Percentiles rank a stretch among this genome's conserved stretches.
These are phyloP conservation scores for Dichetophora obliterata DNA, from an alignment of 2,888 invertebrate genomes.

Conservation along the genomic window DNA sequence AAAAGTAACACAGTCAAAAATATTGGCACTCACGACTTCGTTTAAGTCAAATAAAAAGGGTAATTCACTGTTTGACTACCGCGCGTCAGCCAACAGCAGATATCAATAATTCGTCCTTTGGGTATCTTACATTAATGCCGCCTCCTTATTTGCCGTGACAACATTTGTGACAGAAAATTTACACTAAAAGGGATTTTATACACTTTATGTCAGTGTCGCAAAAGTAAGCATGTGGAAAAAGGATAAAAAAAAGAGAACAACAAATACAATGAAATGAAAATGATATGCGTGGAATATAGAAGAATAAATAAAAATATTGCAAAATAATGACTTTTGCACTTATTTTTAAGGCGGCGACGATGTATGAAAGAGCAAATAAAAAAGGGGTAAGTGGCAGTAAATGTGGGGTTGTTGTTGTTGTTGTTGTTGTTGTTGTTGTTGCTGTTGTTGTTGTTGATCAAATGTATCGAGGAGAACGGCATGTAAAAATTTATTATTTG, in stretches of 20 bases:
- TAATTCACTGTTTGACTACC: background rate
- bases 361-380: background rate
- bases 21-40: background rate
- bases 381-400: no score
- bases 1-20: background rate
- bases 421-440: background rate
- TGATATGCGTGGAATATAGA: background rate
- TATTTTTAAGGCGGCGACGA: background rate
- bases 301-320: constrained; percentile 22
- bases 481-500: constrained; percentile 39
- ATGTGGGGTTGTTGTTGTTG: background rate
- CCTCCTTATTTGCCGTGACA: constrained; percentile 30
- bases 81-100: background rate
- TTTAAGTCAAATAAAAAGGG: background rate
- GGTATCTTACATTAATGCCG: background rate
- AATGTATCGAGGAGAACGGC: no score
- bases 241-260: background rate
- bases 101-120: constrained; percentile 20
- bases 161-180: constrained; percentile 28
- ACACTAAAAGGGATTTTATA: constrained; percentile 34
- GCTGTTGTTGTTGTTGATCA: background rate
- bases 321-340: constrained; percentile 36
- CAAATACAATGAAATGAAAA: background rate
- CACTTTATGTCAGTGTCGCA: constrained; percentile 8
- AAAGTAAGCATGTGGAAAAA: background rate